Base-by-base conservation (phyloP, 2,797 vertebrate genomes). In the Nyctibius grandis region DNA sequence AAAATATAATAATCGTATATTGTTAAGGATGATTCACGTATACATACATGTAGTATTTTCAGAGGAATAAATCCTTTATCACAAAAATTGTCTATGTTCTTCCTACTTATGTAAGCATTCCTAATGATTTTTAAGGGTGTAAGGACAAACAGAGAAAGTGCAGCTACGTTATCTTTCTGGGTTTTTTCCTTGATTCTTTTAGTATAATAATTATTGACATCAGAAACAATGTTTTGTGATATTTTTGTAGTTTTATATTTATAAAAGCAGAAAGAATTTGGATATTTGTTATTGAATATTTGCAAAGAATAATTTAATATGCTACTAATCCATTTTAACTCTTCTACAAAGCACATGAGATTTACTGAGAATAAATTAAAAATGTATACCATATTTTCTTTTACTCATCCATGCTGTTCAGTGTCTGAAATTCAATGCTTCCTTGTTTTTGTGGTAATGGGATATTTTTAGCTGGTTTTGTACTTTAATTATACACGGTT, bases 141-240 rank as follows among this genome's bases (percentile, higher is more conserved):
- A 51, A 68, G 9, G 40, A 23, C 5, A 88, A 87, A 53, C 3
- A 50, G 6, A 67, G 8, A 56, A 94, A 59, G 1, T 8, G 2
- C 5, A 53, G 4, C 11, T 78, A 23, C 1, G 0, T 45, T 74
- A 22, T 11, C 1, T 68, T 75, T 69, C 22, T 45, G 4, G 0
- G 1, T 15, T n/a, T 12, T 54, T 23, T 68, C 8, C 0, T 34
- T 22, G 4, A 1, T n/a, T 38, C 36, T 79, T 64, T 73, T 17
- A 26, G 4, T 11, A 33, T 54, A 76, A 33, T 33, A 65, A 6
- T 33, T 67, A 11, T 11, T 64, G 25, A 9, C 20, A 76, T 3
- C 5, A 73, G 16, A 68, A 79, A 63, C 5, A 61, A 18, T 18
- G 3, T 42, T 57, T 80, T 82, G 3, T 65, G 11, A 8, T 8